Conservation (phyloP, 2,113 vertebrate genomes). For the Labrus mixtus region DNA sequence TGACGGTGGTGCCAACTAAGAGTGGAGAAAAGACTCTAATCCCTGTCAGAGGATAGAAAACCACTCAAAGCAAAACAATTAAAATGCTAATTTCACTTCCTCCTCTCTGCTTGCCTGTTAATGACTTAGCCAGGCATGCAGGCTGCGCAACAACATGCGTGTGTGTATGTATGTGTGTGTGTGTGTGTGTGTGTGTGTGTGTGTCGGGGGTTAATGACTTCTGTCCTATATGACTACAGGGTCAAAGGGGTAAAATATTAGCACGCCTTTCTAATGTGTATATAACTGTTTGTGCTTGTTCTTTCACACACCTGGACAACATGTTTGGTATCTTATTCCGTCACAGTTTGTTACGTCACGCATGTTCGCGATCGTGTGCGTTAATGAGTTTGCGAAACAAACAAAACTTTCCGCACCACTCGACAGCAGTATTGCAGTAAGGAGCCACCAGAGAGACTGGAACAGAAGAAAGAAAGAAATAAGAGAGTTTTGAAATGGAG, state of each 20-base stretch:
- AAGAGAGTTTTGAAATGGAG: conserved; percentile 39
- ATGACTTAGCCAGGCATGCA: conserved; percentile 68
- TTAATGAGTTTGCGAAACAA: not conserved
- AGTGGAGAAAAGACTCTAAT: conserved; percentile 65
- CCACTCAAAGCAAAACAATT: conserved; percentile 81
- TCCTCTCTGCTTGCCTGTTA: conserved; percentile 67
- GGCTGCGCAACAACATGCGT: conserved; percentile 9
- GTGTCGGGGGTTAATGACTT: not conserved
- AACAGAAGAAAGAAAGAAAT: not conserved
- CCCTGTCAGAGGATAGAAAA: conserved; percentile 72
- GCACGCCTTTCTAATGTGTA: not conserved
- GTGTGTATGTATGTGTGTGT: not conserved
- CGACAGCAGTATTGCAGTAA: not conserved
- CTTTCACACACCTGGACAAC: no score
- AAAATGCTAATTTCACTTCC: conserved; percentile 81
- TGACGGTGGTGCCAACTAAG: conserved; percentile 54
- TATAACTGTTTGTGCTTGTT: not conserved
- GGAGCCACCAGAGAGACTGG: not conserved
- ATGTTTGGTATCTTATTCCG: no score
- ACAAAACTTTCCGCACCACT: conserved; percentile 1
- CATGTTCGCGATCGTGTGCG: not conserved
- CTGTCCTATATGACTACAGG: conserved; percentile 13
- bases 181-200: not conserved
- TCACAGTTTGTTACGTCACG: no score
- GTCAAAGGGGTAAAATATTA: conserved; percentile 40